These are phyloP conservation scores for Octopus sinensis DNA, from an alignment of 1,140 invertebrate species.

Conservation along the genomic window DNA sequence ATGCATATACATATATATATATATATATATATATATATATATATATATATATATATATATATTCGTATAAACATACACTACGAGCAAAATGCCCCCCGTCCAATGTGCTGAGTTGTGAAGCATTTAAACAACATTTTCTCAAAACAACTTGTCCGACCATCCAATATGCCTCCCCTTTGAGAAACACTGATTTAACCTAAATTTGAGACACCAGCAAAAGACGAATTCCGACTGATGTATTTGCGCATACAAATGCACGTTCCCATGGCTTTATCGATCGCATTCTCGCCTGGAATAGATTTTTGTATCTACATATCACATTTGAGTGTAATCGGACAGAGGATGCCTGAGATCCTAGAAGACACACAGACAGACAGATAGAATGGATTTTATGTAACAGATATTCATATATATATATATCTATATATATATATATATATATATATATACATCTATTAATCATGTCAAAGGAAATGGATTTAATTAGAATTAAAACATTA, in stretches of 20 bases:
- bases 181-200: neutral
- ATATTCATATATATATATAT: no score
- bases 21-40: neutral
- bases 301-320: no score
- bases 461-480: no score
- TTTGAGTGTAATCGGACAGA: no score
- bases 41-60: neutral
- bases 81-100: neutral
- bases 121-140: neutral
- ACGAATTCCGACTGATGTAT: neutral
- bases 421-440: no score
- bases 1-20: constrained; percentile 1
- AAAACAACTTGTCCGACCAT: neutral
- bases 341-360: no score
- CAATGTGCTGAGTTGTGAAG: neutral
- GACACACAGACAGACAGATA: no score
- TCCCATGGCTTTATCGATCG: no score
- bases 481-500: no score
- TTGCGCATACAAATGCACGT: neutral
- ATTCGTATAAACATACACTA: neutral
- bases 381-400: no score
- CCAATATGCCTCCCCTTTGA: neutral
- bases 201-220: neutral
- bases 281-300: no score
- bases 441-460: no score